Base-by-base conservation (phyloP, 2,888 invertebrate genomes). In the Spilarctia lutea region DNA sequence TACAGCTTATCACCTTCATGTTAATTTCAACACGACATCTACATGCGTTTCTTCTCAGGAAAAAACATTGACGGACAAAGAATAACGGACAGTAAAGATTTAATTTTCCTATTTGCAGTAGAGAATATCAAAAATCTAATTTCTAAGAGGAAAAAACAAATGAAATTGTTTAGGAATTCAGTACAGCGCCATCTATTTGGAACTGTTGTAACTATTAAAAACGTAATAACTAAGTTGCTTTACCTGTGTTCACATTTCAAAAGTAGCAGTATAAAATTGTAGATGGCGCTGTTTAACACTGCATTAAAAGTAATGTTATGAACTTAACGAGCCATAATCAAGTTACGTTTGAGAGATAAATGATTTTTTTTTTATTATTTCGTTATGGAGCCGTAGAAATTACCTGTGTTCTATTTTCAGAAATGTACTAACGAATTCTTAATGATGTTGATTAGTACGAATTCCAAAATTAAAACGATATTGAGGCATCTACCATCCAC, bases 221-320 rank as follows among this genome's bases (percentile, higher is more conserved):
- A 11, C 11, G 39, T 10, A 39, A 39, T 1, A 39, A 39, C 39
- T 39, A 4, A 3, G 6, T 11, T 8, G n/a, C 18, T 18, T 67
- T 65, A 52, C n/a, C 18, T 66, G 20, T 3, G 11, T 18, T 0
- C 10, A 8, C 33, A 4, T n/a, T 24, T 45, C n/a, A 35, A 39
- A n/a, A 65, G 71, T 65, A 35, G 3, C 20, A 39, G 20, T 24
- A 45, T 7, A 71, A 65, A 30, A 18, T 0, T 33, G 11, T 48
- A 71, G 65, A 71, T 71, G 45, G 71, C 65, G 65, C 20, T 65
- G 35, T n/a, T 45, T 42, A 4, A 52, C 20, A 68, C 16, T 56
- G 48, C 30, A 68, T 30, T 4, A 20, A 7, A 48, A 48, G 20
- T 52, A 52, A 18, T 20, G 24, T 7, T 8, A 20, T 52, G 7